Conservation (phyloP, 2,888 invertebrate genomes). For the Therioaphis trifolii region DNA sequence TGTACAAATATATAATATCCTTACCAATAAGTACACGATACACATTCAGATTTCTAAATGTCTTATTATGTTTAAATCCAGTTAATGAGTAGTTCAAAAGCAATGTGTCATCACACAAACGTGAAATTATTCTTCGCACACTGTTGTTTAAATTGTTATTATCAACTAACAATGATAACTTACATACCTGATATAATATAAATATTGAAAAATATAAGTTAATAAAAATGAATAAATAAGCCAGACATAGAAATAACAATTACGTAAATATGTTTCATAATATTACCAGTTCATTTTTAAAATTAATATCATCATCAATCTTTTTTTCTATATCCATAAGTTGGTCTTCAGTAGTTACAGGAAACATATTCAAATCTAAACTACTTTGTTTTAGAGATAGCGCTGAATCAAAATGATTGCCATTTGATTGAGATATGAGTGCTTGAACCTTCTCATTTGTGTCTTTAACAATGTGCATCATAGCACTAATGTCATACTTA, state of each 20-base stretch:
- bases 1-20: neutral
- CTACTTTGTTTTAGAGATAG: too few species aligned
- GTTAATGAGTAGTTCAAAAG: neutral
- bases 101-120: conserved; percentile 16
- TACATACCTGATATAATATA: conserved; percentile 7
- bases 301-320: neutral
- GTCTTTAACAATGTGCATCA: conserved; percentile 22
- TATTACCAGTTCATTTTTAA: conserved; percentile 31
- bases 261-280: neutral
- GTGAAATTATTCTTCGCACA: conserved; percentile 24
- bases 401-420: neutral
- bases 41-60: neutral
- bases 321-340: neutral
- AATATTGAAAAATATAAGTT: conserved; percentile 10
- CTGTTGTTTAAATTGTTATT: neutral
- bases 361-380: conserved; percentile 1
- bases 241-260: neutral
- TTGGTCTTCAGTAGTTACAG: neutral
- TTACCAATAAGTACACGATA: conserved; percentile 15
- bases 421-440: conserved; percentile 1
- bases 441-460: conserved; percentile 27
- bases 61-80: conserved; percentile 16
- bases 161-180: neutral
- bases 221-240: neutral
- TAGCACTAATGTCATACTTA: conserved; percentile 21